Percentiles rank a stretch among this genome's conserved stretches.
phyloP scores from a whole-genome alignment of 2,797 vertebrate species.

The Lacerta bilineata region DNA sequence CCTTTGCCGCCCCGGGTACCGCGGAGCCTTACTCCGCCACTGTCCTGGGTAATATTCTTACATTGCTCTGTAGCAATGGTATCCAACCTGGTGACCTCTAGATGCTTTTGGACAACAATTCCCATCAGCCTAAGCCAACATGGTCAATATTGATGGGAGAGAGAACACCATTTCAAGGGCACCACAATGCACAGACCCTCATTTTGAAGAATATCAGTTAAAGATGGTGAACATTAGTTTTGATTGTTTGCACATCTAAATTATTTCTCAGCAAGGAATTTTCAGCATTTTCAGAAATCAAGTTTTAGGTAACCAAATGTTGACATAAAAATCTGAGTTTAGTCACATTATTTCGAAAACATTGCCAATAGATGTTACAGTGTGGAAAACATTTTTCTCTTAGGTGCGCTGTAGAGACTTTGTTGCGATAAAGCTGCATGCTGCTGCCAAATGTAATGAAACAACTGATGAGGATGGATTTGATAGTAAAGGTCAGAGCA shows the following conservation, averaged over 20 bases:
- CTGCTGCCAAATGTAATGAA: conserved; percentile 51
- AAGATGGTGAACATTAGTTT: neutral
- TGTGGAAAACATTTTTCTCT: conserved; percentile 58
- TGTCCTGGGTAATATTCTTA: too few relatives aligned
- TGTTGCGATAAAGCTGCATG: conserved; percentile 79
- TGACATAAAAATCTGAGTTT: neutral
- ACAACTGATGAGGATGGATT: conserved; percentile 30
- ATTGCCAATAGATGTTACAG: conserved; percentile 14
- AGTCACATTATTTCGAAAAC: neutral
- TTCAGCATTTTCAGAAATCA: conserved; percentile 19
- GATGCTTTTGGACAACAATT: too few relatives aligned
- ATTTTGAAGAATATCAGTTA: neutral
- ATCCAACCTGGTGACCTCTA: too few relatives aligned
- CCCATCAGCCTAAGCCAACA: too few relatives aligned
- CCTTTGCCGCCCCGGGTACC: too few relatives aligned
- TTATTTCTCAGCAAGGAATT: neutral
- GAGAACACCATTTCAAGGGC: too few relatives aligned
- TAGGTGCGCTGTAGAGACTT: conserved; percentile 90
- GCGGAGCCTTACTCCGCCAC: too few relatives aligned
- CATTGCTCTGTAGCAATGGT: too few relatives aligned
- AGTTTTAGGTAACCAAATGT: conserved; percentile 38
- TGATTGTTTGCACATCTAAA: neutral
- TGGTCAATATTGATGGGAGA: too few relatives aligned
- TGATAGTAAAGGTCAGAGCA: conserved; percentile 74
- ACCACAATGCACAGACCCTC: too few relatives aligned